These are phyloP conservation scores for Drosophila orena DNA, from an alignment of 1,140 invertebrate species.

Conservation along the genomic window DNA sequence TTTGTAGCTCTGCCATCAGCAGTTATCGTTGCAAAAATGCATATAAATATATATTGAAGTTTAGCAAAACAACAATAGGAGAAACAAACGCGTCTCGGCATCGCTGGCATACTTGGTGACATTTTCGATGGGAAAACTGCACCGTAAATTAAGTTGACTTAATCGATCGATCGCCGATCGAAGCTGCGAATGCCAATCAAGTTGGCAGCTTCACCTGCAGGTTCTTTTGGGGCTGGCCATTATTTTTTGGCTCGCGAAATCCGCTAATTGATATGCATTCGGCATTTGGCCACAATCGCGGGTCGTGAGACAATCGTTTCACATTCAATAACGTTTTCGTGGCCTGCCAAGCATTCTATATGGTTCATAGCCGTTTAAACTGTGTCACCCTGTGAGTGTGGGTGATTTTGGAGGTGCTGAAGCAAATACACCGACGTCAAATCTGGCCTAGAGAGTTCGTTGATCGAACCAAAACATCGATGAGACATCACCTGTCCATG, in stretches of 20 bases:
- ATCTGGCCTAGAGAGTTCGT: slow-evolving; percentile 66
- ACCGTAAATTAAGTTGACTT: slow-evolving; percentile 46
- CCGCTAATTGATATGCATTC: slow-evolving; percentile 60
- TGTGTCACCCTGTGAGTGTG: slow-evolving; percentile 49
- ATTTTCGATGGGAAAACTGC: slow-evolving; percentile 56
- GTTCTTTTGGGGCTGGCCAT: slow-evolving; percentile 45
- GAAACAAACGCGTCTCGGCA: slow-evolving; percentile 56
- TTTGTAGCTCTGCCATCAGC: slow-evolving; percentile 44
- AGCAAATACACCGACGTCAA: too few relatives aligned
- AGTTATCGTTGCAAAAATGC: slow-evolving; percentile 34
- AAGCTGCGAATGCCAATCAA: slow-evolving; percentile 39
- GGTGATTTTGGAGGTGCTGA: slow-evolving; percentile 28
- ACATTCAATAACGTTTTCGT: slow-evolving; percentile 37
- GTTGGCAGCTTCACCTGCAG: slow-evolving; percentile 18
- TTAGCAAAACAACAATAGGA: slow-evolving; percentile 26
- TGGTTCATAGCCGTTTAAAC: slow-evolving; percentile 72
- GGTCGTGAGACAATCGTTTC: slow-evolving; percentile 66
- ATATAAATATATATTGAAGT: slow-evolving; percentile 9
- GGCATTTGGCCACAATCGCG: slow-evolving; percentile 44
- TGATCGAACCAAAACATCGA: slow-evolving; percentile 28
- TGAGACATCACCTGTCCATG: slow-evolving; percentile 42
- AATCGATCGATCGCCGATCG: slow-evolving; percentile 40
- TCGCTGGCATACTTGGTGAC: slow-evolving; percentile 45
- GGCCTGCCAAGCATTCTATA: slow-evolving; percentile 56
- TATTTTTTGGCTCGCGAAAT: slow-evolving; percentile 51